Base-by-base conservation (phyloP, 2,888 invertebrate genomes). In the Xestia sexstrigata region DNA sequence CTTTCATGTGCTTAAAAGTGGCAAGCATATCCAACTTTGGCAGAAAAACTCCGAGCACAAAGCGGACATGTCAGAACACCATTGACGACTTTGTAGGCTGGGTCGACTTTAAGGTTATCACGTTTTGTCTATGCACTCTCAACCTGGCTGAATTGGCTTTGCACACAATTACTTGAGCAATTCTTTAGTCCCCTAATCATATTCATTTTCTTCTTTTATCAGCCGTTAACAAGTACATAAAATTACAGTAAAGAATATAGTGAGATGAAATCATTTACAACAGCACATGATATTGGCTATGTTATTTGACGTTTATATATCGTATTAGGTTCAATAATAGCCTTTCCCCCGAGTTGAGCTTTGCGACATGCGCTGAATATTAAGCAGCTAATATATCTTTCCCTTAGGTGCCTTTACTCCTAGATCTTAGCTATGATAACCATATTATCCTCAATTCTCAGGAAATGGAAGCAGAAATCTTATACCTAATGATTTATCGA, bases 301-400 rank as follows among this genome's bases (percentile, higher is more conserved):
- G n/a, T 15, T 39, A 74, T 6, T 47, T 58, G 60, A 60, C 35
- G 58, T 74, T 47, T 74, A 74, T 35, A 35, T 17, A 74, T 39
- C 35, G 58, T 63, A 30, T n/a, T 60, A 42, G n/a, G 74, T 47
- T 74, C 17, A 60, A 73, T 52, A 74, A 23, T 47, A 47, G 7
- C 17, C 17, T 23, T 60, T 75, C 11, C 47, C 8, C 39, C 0
- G 26, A 39, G 26, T 39, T 60, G 5, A 74, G 75, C 47, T 39
- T 23, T 39, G 13, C 13, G 35, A 62, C 75, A 23, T 39, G 47
- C 26, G 26, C 23, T 75, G 75, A 74, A 75, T 75, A 60, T 20
- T 60, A 49, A 75, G 23, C 23, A 60, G 55, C 20, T 47, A 45
- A 47, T 74, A 75, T 74, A 55, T 55, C 13, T 55, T n/a, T n/a